These are phyloP conservation scores for Hololepta plana DNA, from an alignment of 2,888 invertebrate species.

Conservation along the genomic window DNA sequence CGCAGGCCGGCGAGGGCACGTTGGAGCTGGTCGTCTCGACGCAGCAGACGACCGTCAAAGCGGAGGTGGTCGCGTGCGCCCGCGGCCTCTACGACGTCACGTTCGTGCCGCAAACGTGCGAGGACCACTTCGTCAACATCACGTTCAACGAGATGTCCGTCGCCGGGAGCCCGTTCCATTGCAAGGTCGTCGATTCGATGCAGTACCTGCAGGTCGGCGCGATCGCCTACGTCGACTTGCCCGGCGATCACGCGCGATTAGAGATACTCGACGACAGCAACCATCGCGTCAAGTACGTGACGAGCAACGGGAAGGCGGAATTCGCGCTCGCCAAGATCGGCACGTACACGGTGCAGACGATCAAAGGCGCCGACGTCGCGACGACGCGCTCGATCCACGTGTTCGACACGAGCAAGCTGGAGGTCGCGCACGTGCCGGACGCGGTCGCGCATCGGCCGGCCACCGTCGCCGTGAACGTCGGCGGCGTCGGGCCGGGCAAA, in stretches of 20 bases:
- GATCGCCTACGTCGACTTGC: conserved; percentile 28
- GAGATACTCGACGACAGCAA: conserved; percentile 50
- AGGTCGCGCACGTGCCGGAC: conserved; percentile 32
- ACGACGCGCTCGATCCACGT: conserved; percentile 39
- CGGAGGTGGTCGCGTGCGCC: conserved; percentile 71
- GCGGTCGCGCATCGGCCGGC: conserved; percentile 67
- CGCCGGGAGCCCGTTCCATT: conserved; percentile 79
- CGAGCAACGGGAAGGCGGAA: conserved; percentile 25
- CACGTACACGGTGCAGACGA: conserved; percentile 22
- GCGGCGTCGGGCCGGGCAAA: conserved; percentile 64
- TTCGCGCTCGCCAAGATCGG: conserved; percentile 40
- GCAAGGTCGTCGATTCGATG: conserved; percentile 44
- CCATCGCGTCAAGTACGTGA: conserved; percentile 26
- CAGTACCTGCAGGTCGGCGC: conserved; percentile 49
- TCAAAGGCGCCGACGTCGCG: conserved; percentile 16
- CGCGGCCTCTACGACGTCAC: conserved; percentile 85
- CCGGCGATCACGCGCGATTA: conserved; percentile 40
- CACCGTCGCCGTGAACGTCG: conserved; percentile 46
- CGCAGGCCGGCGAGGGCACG: conserved; percentile 87
- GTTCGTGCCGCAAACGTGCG: conserved; percentile 77
- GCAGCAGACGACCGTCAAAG: conserved; percentile 70
- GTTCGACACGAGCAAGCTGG: conserved; percentile 45
- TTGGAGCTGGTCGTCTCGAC: conserved; percentile 83
- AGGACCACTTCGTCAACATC: conserved; percentile 81
- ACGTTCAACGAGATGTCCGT: conserved; percentile 88